Evolutionary conservation across 2,797 vertebrate genomes (phyloP), one percentile per base, ranked within the genome.

Genomic region (Propithecus perrieri): DNA sequence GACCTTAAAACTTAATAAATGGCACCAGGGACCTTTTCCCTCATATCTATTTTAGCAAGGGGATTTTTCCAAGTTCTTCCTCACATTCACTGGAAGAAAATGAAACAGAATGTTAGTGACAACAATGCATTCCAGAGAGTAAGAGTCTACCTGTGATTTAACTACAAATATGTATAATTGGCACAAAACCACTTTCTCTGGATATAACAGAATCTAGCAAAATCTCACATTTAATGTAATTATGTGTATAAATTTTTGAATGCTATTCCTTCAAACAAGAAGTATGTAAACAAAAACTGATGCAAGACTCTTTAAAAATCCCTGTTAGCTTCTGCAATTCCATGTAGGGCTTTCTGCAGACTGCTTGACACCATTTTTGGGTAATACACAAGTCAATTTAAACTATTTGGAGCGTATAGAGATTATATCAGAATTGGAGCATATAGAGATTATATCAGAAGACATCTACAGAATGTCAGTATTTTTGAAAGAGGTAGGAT

Each of bases 401-500:
- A 91, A 59, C 86, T 90, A 53, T 90, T 93, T 81, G 75, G 28
- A 85, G 50, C 57, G 46, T 93, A 33, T 33, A 38, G 46, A 90
- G 89, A 95, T 96, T 63, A 15, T 93, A 91, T 96, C 84, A 75
- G 80, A 84, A 88, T 93, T 81, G 75, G 28, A 85, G 50, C 57
- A 41, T 93, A 33, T 33, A 38, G 46, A 90, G 89, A 95, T 96
- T 63, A 15, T 93, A 91, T 96, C 84, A 75, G 80, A 84, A 88
- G 75, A 53, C 43, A 86, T 55, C 48, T 96, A 55, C 63, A 79
- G 71, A 83, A 5, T 75, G 81, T 35, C 74, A 86, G 74, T 30
- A 28, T n/a, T 97, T 97, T 86, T 91, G 67, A 93, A 94, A 92
- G 71, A 95, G 63, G 41, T 59, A 78, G 71, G 74, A n/a, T 93